A percentile compares a stretch with the other conserved stretches of the same genome.
Evolutionary conservation across 2,888 invertebrate species (phyloP).

Genomic region (Monoplex corrugatus): DNA sequence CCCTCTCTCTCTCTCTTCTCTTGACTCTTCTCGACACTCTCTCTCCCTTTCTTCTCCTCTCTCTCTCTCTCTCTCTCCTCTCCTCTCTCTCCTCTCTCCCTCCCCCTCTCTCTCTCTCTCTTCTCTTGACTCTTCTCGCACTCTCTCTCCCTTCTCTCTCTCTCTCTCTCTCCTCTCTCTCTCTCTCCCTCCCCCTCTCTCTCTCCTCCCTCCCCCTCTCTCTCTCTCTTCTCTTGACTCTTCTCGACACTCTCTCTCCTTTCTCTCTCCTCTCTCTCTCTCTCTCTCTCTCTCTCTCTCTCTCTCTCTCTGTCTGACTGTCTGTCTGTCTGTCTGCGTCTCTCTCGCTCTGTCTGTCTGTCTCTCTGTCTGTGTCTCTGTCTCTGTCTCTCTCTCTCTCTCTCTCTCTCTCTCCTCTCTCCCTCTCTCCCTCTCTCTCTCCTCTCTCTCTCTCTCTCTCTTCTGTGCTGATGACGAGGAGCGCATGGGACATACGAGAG

Average conservation of each 20-base stretch:
- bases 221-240: background rate
- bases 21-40: background rate
- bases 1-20: background rate
- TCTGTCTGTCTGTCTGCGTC: background rate
- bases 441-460: constrained; percentile 7
- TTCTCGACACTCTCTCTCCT: background rate
- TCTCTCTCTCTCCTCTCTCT: background rate
- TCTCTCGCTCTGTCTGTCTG: background rate
- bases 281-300: background rate
- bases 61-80: background rate
- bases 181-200: background rate
- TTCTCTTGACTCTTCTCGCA: background rate
- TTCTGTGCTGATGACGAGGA: too few species aligned
- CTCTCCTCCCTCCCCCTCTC: background rate
- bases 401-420: background rate
- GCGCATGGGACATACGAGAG: too few species aligned
- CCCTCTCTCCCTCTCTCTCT: background rate
- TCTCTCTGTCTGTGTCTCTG: background rate
- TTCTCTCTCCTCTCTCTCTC: background rate
- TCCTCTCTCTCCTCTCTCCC: background rate
- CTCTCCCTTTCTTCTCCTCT: background rate
- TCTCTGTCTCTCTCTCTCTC: background rate
- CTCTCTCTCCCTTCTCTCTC: background rate
- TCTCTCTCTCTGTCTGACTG: background rate
- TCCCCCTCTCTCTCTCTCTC: background rate